Percentiles rank a stretch among this genome's conserved stretches.
Conservation (phyloP, 2,113 vertebrate species). For the Verasper variegatus region DNA sequence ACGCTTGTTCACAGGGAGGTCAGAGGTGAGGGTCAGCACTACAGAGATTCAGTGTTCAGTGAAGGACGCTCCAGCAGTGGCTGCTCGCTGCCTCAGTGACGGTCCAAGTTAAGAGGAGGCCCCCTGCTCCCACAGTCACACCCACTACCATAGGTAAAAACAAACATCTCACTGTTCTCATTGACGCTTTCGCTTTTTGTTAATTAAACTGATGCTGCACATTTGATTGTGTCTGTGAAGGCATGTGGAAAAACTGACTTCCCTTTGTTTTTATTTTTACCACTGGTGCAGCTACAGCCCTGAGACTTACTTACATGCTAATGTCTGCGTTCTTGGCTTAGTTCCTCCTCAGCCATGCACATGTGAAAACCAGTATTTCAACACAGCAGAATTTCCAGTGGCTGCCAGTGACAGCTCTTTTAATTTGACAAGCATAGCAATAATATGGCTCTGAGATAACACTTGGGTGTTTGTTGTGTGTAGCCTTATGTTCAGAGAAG, state of each 20-base stretch:
- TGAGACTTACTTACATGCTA: constrained; percentile 20
- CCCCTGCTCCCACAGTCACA: neutral
- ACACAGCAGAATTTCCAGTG: constrained; percentile 38
- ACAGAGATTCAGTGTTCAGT: neutral
- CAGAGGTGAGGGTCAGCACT: constrained; percentile 30
- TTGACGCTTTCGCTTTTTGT: neutral
- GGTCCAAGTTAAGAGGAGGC: constrained; percentile 11
- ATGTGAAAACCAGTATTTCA: constrained; percentile 48
- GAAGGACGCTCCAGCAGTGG: constrained; percentile 9
- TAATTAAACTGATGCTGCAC: neutral
- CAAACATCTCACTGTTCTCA: neutral
- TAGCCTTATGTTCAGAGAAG: neutral
- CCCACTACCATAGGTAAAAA: too few species aligned
- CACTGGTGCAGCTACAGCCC: neutral
- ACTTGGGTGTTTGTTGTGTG: too few species aligned
- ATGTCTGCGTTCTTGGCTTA: neutral
- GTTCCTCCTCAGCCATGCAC: constrained; percentile 16
- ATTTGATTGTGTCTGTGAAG: neutral
- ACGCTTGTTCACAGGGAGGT: constrained; percentile 27
- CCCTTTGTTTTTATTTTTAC: neutral
- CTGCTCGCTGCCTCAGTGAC: neutral
- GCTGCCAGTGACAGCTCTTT: neutral
- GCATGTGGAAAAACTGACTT: neutral
- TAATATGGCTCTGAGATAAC: neutral
- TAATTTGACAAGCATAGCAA: neutral